Base-by-base conservation (phyloP, 2,797 vertebrate genomes). In the Apogon hyalosoma region DNA sequence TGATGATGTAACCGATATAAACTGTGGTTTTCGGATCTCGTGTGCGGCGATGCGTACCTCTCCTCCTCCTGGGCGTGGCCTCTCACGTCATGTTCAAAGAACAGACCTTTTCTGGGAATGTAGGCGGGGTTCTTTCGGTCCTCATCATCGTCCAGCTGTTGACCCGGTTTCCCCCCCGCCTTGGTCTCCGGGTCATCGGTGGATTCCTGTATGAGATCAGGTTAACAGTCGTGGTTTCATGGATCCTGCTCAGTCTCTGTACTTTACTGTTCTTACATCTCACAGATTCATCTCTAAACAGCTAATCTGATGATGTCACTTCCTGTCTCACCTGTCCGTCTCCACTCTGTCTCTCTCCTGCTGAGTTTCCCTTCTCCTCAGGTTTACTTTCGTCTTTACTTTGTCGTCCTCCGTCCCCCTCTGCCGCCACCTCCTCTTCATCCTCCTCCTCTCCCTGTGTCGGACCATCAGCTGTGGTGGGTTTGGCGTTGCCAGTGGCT, bases 61-160 rank as follows among this genome's bases (percentile, higher is more conserved):
- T 99, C 98, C 69, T 99, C 97, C 79, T 98, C 96, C 82, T 98
- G 96, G 0, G 96, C 83, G 67, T 97, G 96, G 4, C 98, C 98
- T 53, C 98, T 88, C 39, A 99, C 96, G 18, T 99, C 98, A 0
- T 99, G 98, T 80, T 99, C 98, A 8, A 99, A 99, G 92, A 99
- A 99, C 59, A 99, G 94, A 19, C 98, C 98, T 84, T 97, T 98
- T 56, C 98, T 94, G 0, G 97, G 98, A 82, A 99, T 98, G 87
- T 98, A 99, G 0, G 98, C 98, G 0, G 97, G 98, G 85, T 99
- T 99, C 87, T 99, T 98, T 7, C 97, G 66, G 79, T 98, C 98
- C 83, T 99, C 97, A 0, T 99, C 97, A 0, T 98, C 97, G 0
- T 99, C 97, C 67, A 99, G 86, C 88, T 98, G 95, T 85, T 96